Evolutionary conservation across 2,113 vertebrate species (phyloP), one percentile per base, ranked within the genome.

Genomic region (Cygnus atratus): DNA sequence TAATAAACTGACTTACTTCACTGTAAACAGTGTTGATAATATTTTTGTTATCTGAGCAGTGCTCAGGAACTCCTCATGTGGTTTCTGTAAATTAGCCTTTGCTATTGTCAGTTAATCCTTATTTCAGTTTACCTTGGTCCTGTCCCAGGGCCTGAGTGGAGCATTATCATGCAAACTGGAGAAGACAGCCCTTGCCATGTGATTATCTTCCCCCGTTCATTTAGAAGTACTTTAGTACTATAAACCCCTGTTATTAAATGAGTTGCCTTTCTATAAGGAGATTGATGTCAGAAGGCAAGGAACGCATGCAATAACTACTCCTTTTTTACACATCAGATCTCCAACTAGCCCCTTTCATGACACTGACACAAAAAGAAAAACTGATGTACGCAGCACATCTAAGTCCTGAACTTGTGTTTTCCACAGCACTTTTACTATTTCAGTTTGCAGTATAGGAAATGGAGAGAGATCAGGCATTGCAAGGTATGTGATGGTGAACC

Each of bases 31-130:
- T 37, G 5, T 95, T 76, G 95, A 98, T 97, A 96, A 96, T 97
- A 99, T 98, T 98, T 99, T 98, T 98, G 98, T 99, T 99, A 99
- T 99, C 98, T 98, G 97, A 97, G 97, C 98, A 95, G 96, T 72
- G 96, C 97, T 98, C 95, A 97, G 97, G 96, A 98, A 97, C 95
- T 97, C 97, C 97, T 98, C 93, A 17, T 97, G 97, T 92, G 97
- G 92, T 98, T 98, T 97, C 93, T 95, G 93, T 95, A 98, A 98
- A 96, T 98, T 95, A 95, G 97, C 93, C 96, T 98, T 97, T 96
- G 97, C 91, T 93, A 96, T 97, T 97, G 93, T 93, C 82, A 82
- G 98, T 98, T 98, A 98, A 98, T 99, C 98, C 98, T 76, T 88
- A 62, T 93, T 95, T 97, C 93, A 97, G 98, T 98, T 98, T 98